Evolutionary conservation across 2,797 vertebrate species (phyloP).

Genomic region (Kryptopterus vitreolus): DNA sequence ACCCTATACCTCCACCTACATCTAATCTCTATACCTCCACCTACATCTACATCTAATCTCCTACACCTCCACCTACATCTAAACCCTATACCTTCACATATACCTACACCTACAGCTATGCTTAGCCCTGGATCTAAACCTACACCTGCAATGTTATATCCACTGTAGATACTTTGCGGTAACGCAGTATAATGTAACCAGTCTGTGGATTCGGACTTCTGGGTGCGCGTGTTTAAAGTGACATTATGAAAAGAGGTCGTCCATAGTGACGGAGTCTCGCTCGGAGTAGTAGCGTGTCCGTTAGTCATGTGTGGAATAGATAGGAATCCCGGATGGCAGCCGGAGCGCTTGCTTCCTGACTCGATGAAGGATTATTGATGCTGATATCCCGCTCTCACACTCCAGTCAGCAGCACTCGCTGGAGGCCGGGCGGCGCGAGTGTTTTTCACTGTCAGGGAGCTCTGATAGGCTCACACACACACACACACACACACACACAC

Average conservation of each 20-base stretch:
- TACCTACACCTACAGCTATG: not conserved
- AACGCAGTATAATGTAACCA: not conserved
- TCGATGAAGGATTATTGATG: conserved; percentile 82
- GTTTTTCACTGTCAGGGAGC: conserved; percentile 77
- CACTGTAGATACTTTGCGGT: not conserved
- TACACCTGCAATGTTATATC: not conserved
- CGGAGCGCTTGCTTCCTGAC: conserved; percentile 65
- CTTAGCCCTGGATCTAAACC: too few relatives aligned
- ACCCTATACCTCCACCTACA: not conserved
- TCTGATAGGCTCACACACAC: conserved; percentile 58
- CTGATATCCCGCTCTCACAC: conserved; percentile 71
- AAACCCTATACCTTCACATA: not conserved
- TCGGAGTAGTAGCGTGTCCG: conserved; percentile 61
- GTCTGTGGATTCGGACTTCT: not conserved
- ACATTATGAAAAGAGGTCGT: conserved; percentile 1
- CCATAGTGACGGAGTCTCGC: not conserved
- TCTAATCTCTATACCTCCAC: not conserved
- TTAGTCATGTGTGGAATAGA: conserved; percentile 76
- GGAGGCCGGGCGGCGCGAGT: conserved; percentile 65
- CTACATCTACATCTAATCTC: too few relatives aligned
- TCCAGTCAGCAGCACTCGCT: conserved; percentile 68
- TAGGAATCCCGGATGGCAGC: conserved; percentile 64
- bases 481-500: conserved; percentile 26
- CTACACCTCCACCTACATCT: not conserved
- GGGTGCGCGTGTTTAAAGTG: not conserved